Base-by-base conservation (phyloP, 2,113 vertebrate species). In the Hyperoodon ampullatus region DNA sequence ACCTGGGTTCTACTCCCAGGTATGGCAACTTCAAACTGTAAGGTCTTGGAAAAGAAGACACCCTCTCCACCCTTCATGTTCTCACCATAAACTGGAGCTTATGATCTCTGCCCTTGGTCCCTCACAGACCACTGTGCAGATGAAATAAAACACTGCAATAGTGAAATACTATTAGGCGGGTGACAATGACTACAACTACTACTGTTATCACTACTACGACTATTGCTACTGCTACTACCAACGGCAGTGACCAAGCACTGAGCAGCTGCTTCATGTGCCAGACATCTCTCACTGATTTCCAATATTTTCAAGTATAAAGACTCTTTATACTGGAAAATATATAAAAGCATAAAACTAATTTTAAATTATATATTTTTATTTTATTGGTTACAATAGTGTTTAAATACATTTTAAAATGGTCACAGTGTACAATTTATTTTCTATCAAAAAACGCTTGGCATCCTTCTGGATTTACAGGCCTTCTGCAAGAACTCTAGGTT, bases 151-250 rank as follows among this genome's bases (percentile, higher is more conserved):
- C 18, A 44, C 33, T 21, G n/a, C 23, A 1, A 1, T 58, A 3
- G 12, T 8, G 30, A 13, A 75, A 15, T 13, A n/a, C 47, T 23
- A 8, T 58, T 10, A 2, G 24, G 9, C 33, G 10, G 28, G 19
- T 0, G 5, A 21, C 55, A 12, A 7, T 2, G 21, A 42, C 50
- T 8, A 7, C n/a, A 0, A 4, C 26, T 19, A 5, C 30, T 14
- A 3, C 30, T 0, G 1, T 28, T 21, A 50, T 7, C 44, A 50
- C 23, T 6, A 9, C 47, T 6, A 1, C 1, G 16, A 7, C 58
- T 1, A 0, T 30, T 42, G 6, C 26, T 8, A 26, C 33, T 0
- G 13, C 24, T 3, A 23, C 23, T 2, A 4, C 75, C 44, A 71
- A 1, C 28, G 24, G 13, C 33, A 9, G 24, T 0, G 21, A 39